A percentile compares a stretch with the other conserved stretches of the same genome.
Evolutionary conservation across 2,113 vertebrate species (phyloP).

Genomic region (Sigmodon hispidus): DNA sequence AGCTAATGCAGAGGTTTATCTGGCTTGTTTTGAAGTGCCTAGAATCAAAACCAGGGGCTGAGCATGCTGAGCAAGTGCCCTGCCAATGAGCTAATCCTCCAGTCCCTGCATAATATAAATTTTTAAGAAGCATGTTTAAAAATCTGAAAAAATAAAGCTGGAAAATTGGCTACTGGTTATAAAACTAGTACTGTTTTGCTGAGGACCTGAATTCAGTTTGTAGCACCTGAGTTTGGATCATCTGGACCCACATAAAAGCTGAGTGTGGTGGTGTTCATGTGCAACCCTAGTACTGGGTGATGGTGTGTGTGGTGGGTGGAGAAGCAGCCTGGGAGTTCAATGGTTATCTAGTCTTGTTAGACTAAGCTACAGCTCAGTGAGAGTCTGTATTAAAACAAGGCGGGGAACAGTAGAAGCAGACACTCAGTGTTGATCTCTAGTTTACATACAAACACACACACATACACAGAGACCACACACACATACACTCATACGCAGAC

Average conservation of each 20-base stretch:
- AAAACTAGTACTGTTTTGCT: background rate
- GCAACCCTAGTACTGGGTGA: background rate
- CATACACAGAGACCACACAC: background rate
- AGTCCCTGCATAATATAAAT: background rate
- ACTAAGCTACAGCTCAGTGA: background rate
- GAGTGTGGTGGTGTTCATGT: background rate
- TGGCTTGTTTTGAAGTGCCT: background rate
- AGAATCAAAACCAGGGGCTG: background rate
- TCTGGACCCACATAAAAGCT: background rate
- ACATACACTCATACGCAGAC: background rate
- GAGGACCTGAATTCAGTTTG: background rate
- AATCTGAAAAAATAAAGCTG: background rate
- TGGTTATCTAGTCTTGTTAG: background rate
- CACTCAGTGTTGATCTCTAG: background rate
- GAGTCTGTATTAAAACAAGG: background rate
- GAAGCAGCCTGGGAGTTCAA: background rate
- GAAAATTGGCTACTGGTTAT: background rate
- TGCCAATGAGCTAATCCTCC: background rate
- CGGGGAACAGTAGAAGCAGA: background rate
- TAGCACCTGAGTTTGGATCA: background rate
- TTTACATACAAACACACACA: background rate
- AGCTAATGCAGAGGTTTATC: background rate
- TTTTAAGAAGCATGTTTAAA: conserved; percentile 51
- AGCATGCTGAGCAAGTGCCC: background rate
- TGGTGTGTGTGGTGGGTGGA: background rate